Evolutionary conservation across 2,888 invertebrate species (phyloP).

Genomic region (Oxycera nigricornis): DNA sequence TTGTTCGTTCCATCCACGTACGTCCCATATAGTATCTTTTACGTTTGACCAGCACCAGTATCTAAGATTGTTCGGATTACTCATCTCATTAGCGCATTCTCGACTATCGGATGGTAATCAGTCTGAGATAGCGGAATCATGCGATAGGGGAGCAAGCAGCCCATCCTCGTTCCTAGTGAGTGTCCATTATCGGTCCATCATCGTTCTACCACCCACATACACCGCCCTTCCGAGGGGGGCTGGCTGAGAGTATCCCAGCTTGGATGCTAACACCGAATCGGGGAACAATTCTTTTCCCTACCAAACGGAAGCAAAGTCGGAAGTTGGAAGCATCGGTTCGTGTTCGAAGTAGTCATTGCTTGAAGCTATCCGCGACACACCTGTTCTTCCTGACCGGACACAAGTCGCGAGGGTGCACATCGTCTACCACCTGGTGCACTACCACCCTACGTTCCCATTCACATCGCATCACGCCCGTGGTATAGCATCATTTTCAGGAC

Average conservation of each 20-base stretch:
- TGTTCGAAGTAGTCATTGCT: not conserved
- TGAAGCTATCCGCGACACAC: conserved; percentile 9
- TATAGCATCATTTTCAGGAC: not conserved
- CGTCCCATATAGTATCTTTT: not conserved
- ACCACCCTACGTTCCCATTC: not conserved
- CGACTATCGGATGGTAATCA: no score
- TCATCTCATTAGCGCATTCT: no score
- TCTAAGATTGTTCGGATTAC: no score
- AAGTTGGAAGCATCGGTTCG: conserved; percentile 18
- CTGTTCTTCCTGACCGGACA: not conserved
- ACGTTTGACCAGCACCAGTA: no score
- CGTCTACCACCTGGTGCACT: conserved; percentile 12
- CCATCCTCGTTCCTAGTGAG: conserved; percentile 19
- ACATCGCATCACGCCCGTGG: not conserved
- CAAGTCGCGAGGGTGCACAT: conserved; percentile 2
- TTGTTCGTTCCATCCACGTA: not conserved
- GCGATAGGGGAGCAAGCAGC: conserved; percentile 12
- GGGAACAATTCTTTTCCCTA: not conserved
- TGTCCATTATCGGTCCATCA: conserved; percentile 30
- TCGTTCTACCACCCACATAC: conserved; percentile 5
- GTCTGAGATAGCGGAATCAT: no score
- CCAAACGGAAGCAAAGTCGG: conserved; percentile 21
- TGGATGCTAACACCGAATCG: not conserved
- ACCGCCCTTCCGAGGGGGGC: not conserved
- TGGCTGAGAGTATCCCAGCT: not conserved